Percentiles rank a stretch among this genome's conserved stretches.
These are phyloP conservation scores for Thymelicus lineola DNA, from an alignment of 2,888 invertebrate species.

Conservation along the genomic window DNA sequence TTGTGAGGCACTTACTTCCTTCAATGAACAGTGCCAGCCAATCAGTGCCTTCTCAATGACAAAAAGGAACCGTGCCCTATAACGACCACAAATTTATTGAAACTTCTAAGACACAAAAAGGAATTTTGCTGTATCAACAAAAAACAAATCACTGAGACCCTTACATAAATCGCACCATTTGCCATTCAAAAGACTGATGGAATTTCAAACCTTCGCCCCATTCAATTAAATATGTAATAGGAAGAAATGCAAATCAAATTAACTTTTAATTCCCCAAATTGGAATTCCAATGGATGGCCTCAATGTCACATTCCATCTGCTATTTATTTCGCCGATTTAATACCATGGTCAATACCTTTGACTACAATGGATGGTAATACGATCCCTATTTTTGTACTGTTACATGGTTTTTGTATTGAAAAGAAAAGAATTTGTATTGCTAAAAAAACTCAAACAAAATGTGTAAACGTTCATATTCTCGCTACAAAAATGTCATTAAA, in stretches of 20 bases:
- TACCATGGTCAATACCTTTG: conserved; percentile 11
- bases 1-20: no score
- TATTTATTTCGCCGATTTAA: conserved; percentile 22
- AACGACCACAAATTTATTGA: neutral
- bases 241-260: conserved; percentile 39
- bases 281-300: conserved; percentile 40
- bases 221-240: conserved; percentile 38
- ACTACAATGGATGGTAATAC: neutral
- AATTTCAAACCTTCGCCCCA: conserved; percentile 5
- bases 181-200: conserved; percentile 1
- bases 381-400: neutral
- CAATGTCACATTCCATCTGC: conserved; percentile 36
- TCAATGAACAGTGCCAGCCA: no score
- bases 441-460: neutral
- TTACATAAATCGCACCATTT: neutral
- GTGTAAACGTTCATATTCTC: neutral
- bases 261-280: conserved; percentile 43
- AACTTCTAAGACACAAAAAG: neutral
- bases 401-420: neutral
- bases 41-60: neutral
- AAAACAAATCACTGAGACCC: neutral
- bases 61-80: neutral
- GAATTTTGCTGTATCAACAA: neutral
- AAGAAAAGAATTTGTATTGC: neutral
- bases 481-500: neutral